Percentiles rank a stretch among this genome's conserved stretches.
Evolutionary conservation across 2,797 vertebrate genomes (phyloP).

Genomic region (Lagorchestes hirsutus): DNA sequence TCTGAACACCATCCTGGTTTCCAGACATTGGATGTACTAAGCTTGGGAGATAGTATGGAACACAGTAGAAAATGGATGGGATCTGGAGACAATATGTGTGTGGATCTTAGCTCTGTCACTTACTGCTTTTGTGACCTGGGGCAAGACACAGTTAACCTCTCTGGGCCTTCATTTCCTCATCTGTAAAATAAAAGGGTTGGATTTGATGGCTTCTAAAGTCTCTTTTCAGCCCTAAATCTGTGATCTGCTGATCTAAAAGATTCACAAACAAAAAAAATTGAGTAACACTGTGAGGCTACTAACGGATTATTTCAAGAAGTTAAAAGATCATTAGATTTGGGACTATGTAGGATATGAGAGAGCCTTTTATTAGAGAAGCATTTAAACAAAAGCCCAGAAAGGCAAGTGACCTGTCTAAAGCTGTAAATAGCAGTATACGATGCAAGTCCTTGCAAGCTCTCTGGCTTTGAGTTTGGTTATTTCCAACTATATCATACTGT

Average conservation of each 20-base stretch:
- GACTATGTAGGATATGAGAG: background rate
- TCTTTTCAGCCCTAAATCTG: background rate
- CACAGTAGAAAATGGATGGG: background rate
- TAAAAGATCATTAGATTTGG: background rate
- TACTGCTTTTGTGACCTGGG: background rate
- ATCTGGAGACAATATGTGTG: background rate
- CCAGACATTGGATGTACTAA: background rate
- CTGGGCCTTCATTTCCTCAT: background rate
- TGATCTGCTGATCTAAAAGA: background rate
- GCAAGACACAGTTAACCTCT: background rate
- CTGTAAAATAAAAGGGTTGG: background rate
- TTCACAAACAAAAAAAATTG: background rate
- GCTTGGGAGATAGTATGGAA: background rate
- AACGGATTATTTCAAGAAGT: background rate
- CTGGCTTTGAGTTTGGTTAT: background rate
- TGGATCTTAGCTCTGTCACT: background rate
- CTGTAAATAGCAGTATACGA: background rate
- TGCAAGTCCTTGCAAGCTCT: background rate
- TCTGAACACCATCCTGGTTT: background rate
- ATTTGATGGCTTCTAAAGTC: background rate
- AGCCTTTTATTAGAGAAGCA: background rate
- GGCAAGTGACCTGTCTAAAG: background rate
- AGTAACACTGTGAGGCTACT: background rate
- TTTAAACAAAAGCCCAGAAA: background rate
- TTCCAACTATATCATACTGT: background rate